A percentile compares a stretch with the other conserved stretches of the same genome.
Evolutionary conservation across 2,113 vertebrate genomes (phyloP).

Genomic region (Hippolais icterina): DNA sequence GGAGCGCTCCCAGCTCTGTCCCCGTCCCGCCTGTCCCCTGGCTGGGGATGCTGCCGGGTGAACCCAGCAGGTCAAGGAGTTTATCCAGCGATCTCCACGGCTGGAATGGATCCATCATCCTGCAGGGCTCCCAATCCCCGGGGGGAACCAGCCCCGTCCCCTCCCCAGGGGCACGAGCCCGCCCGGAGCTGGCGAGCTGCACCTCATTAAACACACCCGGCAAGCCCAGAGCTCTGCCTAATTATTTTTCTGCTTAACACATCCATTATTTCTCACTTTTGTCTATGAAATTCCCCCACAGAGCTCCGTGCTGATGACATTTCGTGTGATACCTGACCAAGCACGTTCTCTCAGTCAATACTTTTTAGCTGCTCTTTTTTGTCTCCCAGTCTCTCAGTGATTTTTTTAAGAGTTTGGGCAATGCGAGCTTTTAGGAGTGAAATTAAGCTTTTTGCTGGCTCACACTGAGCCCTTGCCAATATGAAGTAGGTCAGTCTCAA

Average conservation of each 20-base stretch:
- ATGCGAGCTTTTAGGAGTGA: not conserved
- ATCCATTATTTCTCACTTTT: not conserved
- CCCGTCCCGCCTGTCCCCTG: no score
- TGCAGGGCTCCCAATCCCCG: fast-evolving
- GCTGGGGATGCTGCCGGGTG: not conserved
- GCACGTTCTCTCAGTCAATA: not conserved
- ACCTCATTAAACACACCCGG: fast-evolving
- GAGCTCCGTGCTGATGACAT: not conserved
- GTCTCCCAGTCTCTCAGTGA: not conserved
- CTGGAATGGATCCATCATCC: not conserved
- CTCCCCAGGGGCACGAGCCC: fast-evolving
- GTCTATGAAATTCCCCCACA: not conserved
- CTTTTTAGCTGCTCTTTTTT: not conserved
- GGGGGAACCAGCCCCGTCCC: not conserved
- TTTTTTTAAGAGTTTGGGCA: not conserved
- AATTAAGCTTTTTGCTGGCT: not conserved
- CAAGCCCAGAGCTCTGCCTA: not conserved
- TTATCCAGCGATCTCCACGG: not conserved
- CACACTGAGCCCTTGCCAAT: not conserved
- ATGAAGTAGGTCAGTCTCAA: not conserved
- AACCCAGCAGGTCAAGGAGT: not conserved
- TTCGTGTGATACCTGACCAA: not conserved
- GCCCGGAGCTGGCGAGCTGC: fast-evolving
- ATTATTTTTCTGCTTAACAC: not conserved
- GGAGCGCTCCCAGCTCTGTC: no score